phyloP scores from a whole-genome alignment of 2,113 vertebrate genomes.

The Vidua chalybeata region DNA sequence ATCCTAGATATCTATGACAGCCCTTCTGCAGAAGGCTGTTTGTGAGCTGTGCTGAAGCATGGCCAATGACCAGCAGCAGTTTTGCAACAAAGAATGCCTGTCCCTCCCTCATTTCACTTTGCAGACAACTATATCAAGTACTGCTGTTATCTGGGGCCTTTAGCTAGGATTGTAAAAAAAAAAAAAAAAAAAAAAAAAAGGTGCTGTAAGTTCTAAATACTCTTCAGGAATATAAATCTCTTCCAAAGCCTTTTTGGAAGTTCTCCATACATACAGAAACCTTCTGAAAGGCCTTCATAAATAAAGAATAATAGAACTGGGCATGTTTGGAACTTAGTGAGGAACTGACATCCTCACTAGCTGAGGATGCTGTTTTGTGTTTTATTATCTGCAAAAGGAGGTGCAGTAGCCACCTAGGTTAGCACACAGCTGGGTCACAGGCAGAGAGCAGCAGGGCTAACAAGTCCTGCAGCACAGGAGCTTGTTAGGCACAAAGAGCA shows the following conservation, averaged over 20 bases:
- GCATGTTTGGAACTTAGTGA: neutral
- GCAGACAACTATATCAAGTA: neutral
- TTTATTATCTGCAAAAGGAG: neutral
- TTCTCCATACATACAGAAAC: neutral
- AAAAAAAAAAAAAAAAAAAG: neutral
- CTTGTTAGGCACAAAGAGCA: neutral
- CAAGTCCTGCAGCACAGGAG: neutral
- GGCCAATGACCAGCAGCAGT: neutral
- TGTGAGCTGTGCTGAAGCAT: neutral
- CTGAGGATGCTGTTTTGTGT: neutral
- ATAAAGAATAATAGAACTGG: neutral
- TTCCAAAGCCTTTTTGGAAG: neutral
- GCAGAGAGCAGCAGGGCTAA: neutral
- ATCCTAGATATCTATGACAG: neutral
- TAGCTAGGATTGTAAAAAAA: neutral
- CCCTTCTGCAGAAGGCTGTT: neutral
- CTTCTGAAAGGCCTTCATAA: neutral
- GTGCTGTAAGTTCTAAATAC: neutral
- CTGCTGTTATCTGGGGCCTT: neutral
- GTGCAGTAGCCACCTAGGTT: neutral
- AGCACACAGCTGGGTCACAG: neutral
- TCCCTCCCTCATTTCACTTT: neutral
- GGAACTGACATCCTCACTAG: neutral
- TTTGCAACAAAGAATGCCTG: neutral
- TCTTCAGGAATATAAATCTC: neutral